A percentile compares a stretch with the other conserved stretches of the same genome.
These are phyloP conservation scores for Latrodectus elegans DNA, from an alignment of 2,888 invertebrate species.

Conservation along the genomic window DNA sequence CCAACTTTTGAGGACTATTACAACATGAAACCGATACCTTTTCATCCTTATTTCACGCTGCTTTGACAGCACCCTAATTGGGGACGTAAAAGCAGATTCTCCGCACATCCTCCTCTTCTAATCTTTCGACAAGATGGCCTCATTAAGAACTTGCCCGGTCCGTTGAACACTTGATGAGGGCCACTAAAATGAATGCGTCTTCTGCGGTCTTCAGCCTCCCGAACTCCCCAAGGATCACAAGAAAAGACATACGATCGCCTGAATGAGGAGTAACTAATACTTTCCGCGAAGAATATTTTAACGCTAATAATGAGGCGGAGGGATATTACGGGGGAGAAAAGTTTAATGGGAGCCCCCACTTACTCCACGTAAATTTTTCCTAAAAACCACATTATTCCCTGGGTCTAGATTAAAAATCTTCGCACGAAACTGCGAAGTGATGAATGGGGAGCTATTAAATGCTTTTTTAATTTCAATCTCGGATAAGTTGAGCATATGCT, in stretches of 20 bases:
- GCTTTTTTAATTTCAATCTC: slow-evolving; percentile 10
- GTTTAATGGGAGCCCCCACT: slow-evolving; percentile 21
- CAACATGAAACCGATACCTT: slow-evolving; percentile 44
- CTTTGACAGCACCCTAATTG: slow-evolving; percentile 55
- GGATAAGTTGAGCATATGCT: background rate
- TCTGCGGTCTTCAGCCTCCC: slow-evolving; percentile 3
- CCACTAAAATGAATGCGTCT: slow-evolving; percentile 43
- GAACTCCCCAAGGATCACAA: slow-evolving; percentile 9
- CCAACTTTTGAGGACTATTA: background rate
- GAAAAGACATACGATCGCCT: slow-evolving; percentile 50
- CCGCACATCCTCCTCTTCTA: slow-evolving; percentile 30
- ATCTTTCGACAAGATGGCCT: slow-evolving; percentile 58
- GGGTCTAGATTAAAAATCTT: slow-evolving; percentile 40
- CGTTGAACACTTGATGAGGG: slow-evolving; percentile 50
- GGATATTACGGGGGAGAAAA: slow-evolving; percentile 8
- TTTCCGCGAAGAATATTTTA: slow-evolving; percentile 37
- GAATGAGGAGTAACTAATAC: slow-evolving; percentile 41
- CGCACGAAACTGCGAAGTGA: background rate
- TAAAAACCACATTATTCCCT: slow-evolving; percentile 35
- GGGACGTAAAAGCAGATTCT: slow-evolving; percentile 38
- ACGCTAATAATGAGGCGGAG: slow-evolving; percentile 41
- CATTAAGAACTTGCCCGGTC: slow-evolving; percentile 42
- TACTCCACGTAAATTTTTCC: slow-evolving; percentile 31
- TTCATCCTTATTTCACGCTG: slow-evolving; percentile 46
- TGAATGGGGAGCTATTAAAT: slow-evolving; percentile 11